phyloP scores from a whole-genome alignment of 1,140 invertebrate genomes.

The Ceratosolen solmsi region DNA sequence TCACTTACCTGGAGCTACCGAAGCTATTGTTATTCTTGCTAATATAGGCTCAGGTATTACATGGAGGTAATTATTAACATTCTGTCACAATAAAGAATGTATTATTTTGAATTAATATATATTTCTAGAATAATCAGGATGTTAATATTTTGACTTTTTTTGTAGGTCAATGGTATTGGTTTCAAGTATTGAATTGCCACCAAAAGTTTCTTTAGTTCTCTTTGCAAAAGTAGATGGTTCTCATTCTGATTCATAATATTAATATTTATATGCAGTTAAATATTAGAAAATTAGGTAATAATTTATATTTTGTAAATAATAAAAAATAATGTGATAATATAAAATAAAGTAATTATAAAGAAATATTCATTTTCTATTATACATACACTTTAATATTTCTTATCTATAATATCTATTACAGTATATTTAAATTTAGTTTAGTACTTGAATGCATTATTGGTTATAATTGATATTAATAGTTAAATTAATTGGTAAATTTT shows the following conservation, averaged over 20 bases:
- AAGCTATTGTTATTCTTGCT: not conserved
- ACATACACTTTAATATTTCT: not conserved
- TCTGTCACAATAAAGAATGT: no score
- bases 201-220: not conserved
- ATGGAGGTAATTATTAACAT: conserved; percentile 38
- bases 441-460: no score
- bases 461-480: no score
- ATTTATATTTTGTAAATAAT: conserved; percentile 22
- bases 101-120: no score
- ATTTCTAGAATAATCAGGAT: no score
- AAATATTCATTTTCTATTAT: not conserved
- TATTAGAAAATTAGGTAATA: not conserved
- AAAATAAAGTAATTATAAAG: not conserved
- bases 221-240: not conserved
- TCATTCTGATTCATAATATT: not conserved
- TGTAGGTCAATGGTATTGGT: not conserved
- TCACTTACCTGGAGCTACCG: not conserved
- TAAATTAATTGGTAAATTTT: no score
- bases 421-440: no score
- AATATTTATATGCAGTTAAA: not conserved
- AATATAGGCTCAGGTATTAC: conserved; percentile 14
- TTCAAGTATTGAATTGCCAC: not conserved
- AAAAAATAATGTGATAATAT: not conserved
- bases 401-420: no score
- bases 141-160: no score